These are phyloP conservation scores for Protula sp. DNA, from an alignment of 2,888 invertebrate genomes.

Conservation along the genomic window DNA sequence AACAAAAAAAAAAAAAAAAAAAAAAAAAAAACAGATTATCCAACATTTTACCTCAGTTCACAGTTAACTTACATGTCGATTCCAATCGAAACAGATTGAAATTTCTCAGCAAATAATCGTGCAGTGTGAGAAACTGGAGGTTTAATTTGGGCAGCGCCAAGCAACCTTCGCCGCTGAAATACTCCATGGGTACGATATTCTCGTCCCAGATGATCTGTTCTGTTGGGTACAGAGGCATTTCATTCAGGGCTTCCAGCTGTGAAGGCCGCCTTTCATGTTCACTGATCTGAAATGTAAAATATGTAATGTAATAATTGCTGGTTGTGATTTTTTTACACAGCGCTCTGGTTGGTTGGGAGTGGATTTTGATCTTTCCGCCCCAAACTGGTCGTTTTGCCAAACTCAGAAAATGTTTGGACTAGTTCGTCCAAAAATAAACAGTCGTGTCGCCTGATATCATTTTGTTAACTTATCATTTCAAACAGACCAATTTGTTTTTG, in stretches of 20 bases:
- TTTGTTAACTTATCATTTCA: no score
- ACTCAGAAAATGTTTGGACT: no score
- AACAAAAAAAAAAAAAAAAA: no score
- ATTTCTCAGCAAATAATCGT: constrained; percentile 94
- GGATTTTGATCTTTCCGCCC: no score
- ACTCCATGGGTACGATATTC: constrained; percentile 95
- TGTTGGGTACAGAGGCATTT: constrained; percentile 97
- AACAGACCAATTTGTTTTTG: no score
- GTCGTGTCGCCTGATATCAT: no score
- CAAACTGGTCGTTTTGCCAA: background rate
- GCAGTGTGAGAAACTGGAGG: constrained; percentile 93
- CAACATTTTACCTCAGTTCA: no score
- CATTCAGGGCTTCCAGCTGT: constrained; percentile 89
- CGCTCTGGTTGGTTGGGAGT: no score
- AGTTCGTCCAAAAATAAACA: no score
- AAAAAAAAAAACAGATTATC: no score
- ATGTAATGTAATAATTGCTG: no score
- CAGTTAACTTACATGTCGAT: constrained; percentile 58
- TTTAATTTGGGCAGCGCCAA: constrained; percentile 94
- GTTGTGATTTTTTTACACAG: no score
- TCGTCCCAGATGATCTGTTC: constrained; percentile 99
- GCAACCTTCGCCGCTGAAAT: constrained; percentile 84
- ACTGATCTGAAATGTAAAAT: constrained; percentile 51
- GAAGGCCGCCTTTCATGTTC: constrained; percentile 80
- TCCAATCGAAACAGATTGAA: constrained; percentile 96